A percentile compares a stretch with the other conserved stretches of the same genome.
phyloP scores from a whole-genome alignment of 2,797 vertebrate species.

The Poliocrania exsul region DNA sequence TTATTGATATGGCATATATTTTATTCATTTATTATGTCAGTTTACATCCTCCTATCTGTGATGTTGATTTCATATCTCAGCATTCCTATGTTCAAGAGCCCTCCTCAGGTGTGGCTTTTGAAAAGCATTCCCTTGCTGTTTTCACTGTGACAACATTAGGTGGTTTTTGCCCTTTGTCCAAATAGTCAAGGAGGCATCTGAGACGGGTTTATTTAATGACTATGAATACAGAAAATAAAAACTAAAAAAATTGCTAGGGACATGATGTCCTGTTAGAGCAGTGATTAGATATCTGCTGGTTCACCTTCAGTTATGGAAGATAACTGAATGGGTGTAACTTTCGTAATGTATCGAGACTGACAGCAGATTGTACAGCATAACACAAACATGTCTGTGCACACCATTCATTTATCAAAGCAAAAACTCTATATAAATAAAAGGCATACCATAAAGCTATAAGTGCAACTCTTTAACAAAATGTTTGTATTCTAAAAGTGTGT shows the following conservation, averaged over 20 bases:
- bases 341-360: not conserved
- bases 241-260: not conserved
- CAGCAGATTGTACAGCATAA: not conserved
- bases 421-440: not conserved
- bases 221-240: not conserved
- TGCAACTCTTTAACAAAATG: not conserved
- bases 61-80: not conserved
- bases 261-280: not conserved
- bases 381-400: not conserved
- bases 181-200: not conserved
- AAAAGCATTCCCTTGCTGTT: not conserved
- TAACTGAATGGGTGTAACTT: not conserved
- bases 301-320: constrained; percentile 21
- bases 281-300: not conserved
- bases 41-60: not conserved
- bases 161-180: not conserved
- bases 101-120: not conserved
- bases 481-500: not conserved
- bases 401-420: not conserved
- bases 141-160: not conserved
- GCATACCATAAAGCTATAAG: not conserved
- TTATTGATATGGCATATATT: not conserved
- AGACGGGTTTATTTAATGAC: not conserved
- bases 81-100: not conserved
- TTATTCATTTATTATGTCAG: not conserved